phyloP scores from a whole-genome alignment of 2,113 vertebrate species.

The Myrmecophaga tridactyla region DNA sequence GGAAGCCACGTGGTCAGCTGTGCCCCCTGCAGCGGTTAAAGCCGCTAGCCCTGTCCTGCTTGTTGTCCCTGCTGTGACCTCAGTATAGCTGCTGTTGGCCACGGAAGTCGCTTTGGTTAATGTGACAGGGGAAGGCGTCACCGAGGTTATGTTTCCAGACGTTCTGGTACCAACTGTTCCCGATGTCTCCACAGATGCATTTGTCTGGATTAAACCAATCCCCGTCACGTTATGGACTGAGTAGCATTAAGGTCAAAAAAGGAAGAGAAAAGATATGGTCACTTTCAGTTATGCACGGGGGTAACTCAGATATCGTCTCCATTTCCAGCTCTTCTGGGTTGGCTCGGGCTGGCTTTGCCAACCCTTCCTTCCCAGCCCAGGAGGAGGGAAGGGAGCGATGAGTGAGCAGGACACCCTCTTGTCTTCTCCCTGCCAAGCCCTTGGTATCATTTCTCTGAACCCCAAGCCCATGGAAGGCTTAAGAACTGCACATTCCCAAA shows the following conservation, averaged over 20 bases:
- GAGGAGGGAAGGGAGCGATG: fast-evolving
- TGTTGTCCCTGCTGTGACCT: neutral
- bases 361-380: neutral
- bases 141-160: fast-evolving
- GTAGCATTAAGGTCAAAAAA: neutral
- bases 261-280: neutral
- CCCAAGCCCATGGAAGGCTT: neutral
- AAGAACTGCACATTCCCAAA: neutral
- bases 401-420: fast-evolving
- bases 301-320: fast-evolving
- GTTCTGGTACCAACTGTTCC: fast-evolving
- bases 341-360: fast-evolving
- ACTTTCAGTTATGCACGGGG: fast-evolving
- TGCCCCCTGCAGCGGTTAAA: fast-evolving
- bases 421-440: neutral
- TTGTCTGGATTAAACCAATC: neutral
- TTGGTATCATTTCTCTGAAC: neutral
- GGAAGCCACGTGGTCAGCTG: fast-evolving
- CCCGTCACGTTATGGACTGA: neutral
- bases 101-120: neutral
- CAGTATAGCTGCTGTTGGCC: neutral
- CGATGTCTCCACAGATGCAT: fast-evolving
- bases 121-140: fast-evolving
- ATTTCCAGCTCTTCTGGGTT: fast-evolving
- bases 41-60: neutral